Evolutionary conservation across 2,888 invertebrate species (phyloP), one percentile per base, ranked within the genome.

Genomic region (Cephalotes varians): DNA sequence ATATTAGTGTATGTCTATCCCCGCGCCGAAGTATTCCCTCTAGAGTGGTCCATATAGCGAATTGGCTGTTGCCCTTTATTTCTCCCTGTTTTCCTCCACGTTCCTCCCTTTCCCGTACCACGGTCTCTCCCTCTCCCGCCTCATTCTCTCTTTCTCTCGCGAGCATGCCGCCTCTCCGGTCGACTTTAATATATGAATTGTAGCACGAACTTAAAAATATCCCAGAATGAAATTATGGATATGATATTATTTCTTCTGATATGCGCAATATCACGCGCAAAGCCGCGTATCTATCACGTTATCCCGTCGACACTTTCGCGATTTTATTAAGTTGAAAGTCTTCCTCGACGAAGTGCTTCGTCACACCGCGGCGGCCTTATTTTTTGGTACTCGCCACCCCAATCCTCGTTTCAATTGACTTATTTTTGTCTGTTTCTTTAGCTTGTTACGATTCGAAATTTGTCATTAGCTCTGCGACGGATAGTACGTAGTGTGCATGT

Each of bases 101-200:
- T n/a, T 1, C n/a, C n/a, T 21, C 62, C 0, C 2, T 40, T 15
- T 62, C n/a, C 28, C 5, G 3, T 15, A n/a, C 1, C 15, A 9
- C 31, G n/a, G n/a, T 47, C 7, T 31, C 15, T n/a, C 44, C 6
- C 12, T 21, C 40, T 15, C 2, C 21, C n/a, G 10, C n/a, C 15
- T 58, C 25, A 21, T 25, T 10, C 25, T 25, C 64, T 15, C 34
- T 49, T 34, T 25, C 56, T 62, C 31, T 49, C 44, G 7, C 56
- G 28, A 2, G 4, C 34, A 37, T 34, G 67, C 37, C 49, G 47
- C 37, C 51, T 34, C 67, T 37, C 7, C 40, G 40, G 18, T 31
- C 71, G 71, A 21, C 54, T 62, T 65, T 86, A 86, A 86, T 87
- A 82, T 87, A 83, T 85, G 85, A 87, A 87, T 87, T 82, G 87